These are phyloP conservation scores for Hippocampus barbouri DNA, from an alignment of 2,113 vertebrate genomes.

Conservation along the genomic window DNA sequence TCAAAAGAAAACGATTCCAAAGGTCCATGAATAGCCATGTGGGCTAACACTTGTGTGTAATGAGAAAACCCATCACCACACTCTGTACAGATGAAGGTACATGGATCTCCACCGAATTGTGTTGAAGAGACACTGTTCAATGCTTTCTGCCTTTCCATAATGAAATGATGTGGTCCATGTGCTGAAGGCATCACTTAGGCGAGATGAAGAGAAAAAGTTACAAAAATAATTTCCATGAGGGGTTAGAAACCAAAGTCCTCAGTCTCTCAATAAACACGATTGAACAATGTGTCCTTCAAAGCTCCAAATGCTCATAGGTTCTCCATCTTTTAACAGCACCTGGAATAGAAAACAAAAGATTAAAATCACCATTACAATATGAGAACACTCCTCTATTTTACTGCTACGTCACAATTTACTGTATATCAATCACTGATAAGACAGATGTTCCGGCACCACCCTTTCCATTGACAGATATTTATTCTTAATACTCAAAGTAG, in stretches of 20 bases:
- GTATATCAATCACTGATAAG: background rate
- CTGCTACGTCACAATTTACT: background rate
- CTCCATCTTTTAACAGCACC: conserved; percentile 36
- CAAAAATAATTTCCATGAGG: conserved; percentile 20
- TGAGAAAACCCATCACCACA: conserved; percentile 76
- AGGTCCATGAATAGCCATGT: conserved; percentile 72
- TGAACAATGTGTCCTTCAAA: conserved; percentile 15
- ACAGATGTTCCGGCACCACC: background rate
- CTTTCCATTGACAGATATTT: background rate
- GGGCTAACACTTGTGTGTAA: conserved; percentile 66
- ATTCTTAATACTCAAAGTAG: background rate
- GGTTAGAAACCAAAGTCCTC: conserved; percentile 1
- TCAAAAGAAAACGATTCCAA: conserved; percentile 69
- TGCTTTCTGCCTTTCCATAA: conserved; percentile 66
- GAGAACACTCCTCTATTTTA: background rate
- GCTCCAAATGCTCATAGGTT: conserved; percentile 9
- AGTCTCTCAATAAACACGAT: conserved; percentile 3
- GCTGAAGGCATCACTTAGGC: conserved; percentile 56
- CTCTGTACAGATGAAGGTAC: conserved; percentile 75
- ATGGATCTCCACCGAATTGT: conserved; percentile 48
- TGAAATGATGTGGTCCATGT: conserved; percentile 40
- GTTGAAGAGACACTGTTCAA: conserved; percentile 40
- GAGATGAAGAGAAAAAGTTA: conserved; percentile 1
- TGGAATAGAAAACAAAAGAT: conserved; percentile 22
- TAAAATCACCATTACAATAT: conserved; percentile 7